Conservation (phyloP, 2,113 vertebrate genomes). For the Tetrao urogallus region DNA sequence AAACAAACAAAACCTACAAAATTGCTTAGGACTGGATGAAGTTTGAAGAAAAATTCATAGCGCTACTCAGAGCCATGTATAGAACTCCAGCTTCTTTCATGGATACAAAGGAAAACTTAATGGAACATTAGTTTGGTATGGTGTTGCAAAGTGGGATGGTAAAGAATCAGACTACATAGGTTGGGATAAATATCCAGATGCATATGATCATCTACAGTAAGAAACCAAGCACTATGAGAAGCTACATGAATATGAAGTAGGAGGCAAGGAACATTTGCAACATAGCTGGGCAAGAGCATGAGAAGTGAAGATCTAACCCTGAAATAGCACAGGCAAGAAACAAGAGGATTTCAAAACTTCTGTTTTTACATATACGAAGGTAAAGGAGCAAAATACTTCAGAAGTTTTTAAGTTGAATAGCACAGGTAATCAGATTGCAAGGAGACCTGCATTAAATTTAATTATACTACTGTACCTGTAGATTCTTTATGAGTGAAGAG, state of each 20-base stretch:
- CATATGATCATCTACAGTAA: neutral
- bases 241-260: neutral
- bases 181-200: fast-evolving
- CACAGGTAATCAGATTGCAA: neutral
- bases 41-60: neutral
- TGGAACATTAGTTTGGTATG: neutral
- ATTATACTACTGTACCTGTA: neutral
- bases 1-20: neutral
- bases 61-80: neutral
- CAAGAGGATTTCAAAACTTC: neutral
- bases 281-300: neutral
- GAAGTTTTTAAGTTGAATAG: neutral
- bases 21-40: neutral
- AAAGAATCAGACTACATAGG: neutral
- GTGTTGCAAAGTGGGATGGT: fast-evolving
- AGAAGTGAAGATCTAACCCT: neutral
- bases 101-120: neutral
- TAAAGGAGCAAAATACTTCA: neutral
- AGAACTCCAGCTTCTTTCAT: neutral
- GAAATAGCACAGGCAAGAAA: neutral
- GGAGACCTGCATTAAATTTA: fast-evolving
- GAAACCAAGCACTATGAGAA: fast-evolving
- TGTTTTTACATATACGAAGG: neutral
- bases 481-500: fast-evolving
- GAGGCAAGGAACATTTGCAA: neutral